phyloP scores from a whole-genome alignment of 2,113 vertebrate species.

The Todiramphus chloris region DNA sequence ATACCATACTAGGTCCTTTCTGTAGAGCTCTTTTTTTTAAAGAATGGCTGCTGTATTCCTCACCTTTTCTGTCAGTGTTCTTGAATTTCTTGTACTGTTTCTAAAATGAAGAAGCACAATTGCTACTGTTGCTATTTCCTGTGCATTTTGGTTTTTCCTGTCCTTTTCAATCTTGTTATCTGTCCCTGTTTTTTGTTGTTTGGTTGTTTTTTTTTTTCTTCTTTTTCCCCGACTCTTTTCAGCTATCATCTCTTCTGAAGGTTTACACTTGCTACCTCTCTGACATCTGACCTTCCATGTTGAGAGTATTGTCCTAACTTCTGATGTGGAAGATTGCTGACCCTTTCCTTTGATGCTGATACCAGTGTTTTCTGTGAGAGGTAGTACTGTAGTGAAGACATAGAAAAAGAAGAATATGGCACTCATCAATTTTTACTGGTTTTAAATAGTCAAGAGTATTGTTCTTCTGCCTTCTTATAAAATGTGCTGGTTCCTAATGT shows the following conservation, averaged over 20 bases:
- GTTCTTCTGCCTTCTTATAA: neutral
- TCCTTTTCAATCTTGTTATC: conserved; percentile 9
- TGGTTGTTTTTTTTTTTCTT: neutral
- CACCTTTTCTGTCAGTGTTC: neutral
- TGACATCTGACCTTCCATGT: neutral
- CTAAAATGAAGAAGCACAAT: neutral
- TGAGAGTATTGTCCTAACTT: conserved; percentile 10
- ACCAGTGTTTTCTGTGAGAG: neutral
- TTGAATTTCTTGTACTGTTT: neutral
- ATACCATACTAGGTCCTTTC: neutral
- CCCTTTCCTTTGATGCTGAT: neutral
- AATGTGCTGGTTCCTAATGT: neutral
- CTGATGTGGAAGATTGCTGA: conserved; percentile 7
- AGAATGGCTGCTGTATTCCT: neutral
- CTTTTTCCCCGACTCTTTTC: neutral
- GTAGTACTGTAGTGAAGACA: conserved; percentile 23
- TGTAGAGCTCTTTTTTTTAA: neutral
- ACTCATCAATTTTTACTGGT: neutral
- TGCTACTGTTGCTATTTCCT: conserved; percentile 2
- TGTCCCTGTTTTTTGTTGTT: neutral
- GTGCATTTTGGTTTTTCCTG: neutral
- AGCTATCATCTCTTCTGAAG: conserved; percentile 18
- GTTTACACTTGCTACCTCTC: conserved; percentile 23
- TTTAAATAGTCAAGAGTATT: neutral
- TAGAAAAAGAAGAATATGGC: conserved; percentile 9